Conservation (phyloP, 2,113 vertebrate species). For the Nanorana parkeri region DNA sequence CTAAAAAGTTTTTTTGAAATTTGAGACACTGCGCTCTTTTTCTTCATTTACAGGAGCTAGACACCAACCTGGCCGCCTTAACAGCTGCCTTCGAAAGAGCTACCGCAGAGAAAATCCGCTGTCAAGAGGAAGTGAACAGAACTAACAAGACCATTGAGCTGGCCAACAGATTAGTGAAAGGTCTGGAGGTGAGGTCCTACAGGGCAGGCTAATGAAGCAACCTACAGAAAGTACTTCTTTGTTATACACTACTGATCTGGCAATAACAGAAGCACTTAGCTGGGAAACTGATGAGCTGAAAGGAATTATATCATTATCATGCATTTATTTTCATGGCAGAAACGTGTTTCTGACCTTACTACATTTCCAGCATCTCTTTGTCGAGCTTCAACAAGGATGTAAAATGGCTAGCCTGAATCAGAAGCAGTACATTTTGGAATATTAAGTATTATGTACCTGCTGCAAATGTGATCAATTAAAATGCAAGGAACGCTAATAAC, state of each 20-base stretch:
- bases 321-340: constrained; percentile 81
- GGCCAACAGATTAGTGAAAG: constrained; percentile 95
- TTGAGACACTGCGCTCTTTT: background rate
- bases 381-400: constrained; percentile 75
- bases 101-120: constrained; percentile 88
- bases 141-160: constrained; percentile 95
- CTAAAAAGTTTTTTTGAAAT: constrained; percentile 20
- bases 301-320: constrained; percentile 86
- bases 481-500: constrained; percentile 66
- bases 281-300: constrained; percentile 86
- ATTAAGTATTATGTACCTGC: constrained; percentile 61
- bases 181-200: constrained; percentile 90
- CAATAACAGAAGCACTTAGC: constrained; percentile 84
- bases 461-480: constrained; percentile 69
- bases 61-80: constrained; percentile 85
- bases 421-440: constrained; percentile 54
- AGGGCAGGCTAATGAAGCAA: constrained; percentile 83
- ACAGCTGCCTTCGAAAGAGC: constrained; percentile 84
- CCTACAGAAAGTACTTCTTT: constrained; percentile 80
- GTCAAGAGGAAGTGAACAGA: constrained; percentile 92
- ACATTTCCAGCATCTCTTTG: constrained; percentile 72
- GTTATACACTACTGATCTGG: constrained; percentile 83
- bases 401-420: constrained; percentile 68
- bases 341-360: constrained; percentile 84
- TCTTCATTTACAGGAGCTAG: constrained; percentile 85